Conservation (phyloP, 2,888 invertebrate genomes). For the Rhodophaea formosa region DNA sequence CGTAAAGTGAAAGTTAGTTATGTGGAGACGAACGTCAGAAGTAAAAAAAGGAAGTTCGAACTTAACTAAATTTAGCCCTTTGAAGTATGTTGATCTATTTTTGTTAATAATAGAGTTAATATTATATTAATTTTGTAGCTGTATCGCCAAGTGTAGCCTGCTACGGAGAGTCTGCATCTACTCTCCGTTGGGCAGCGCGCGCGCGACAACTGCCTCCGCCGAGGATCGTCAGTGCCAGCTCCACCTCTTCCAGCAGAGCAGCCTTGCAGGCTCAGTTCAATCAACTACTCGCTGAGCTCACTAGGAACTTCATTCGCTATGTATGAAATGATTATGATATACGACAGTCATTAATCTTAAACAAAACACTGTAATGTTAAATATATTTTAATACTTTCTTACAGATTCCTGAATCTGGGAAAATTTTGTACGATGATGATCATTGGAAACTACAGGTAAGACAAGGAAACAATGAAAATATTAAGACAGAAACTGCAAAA, state of each 20-base stretch:
- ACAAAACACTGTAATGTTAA: background rate
- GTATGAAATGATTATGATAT: conserved; percentile 37
- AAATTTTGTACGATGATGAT: conserved; percentile 54
- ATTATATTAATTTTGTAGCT: conserved; percentile 70
- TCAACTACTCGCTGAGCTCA: conserved; percentile 56
- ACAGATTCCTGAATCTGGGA: conserved; percentile 62
- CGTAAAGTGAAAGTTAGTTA: too few relatives aligned
- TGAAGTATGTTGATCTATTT: too few relatives aligned
- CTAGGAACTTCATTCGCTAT: conserved; percentile 59
- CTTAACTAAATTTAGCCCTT: too few relatives aligned
- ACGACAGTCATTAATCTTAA: background rate
- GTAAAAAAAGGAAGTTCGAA: too few relatives aligned
- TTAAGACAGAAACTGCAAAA: conserved; percentile 37
- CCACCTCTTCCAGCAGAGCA: conserved; percentile 37
- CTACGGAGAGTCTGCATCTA: conserved; percentile 90
- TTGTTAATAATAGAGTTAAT: background rate
- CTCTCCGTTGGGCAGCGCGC: conserved; percentile 89
- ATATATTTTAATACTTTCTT: conserved; percentile 27
- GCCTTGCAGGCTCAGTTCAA: conserved; percentile 67
- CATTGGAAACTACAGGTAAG: conserved; percentile 51
- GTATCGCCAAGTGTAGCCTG: conserved; percentile 88
- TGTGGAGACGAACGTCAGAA: too few relatives aligned
- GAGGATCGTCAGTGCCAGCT: conserved; percentile 30
- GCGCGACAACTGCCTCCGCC: conserved; percentile 83
- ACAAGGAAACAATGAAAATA: conserved; percentile 25